Base-by-base conservation (phyloP, 2,113 vertebrate genomes). In the Arenaria interpres region DNA sequence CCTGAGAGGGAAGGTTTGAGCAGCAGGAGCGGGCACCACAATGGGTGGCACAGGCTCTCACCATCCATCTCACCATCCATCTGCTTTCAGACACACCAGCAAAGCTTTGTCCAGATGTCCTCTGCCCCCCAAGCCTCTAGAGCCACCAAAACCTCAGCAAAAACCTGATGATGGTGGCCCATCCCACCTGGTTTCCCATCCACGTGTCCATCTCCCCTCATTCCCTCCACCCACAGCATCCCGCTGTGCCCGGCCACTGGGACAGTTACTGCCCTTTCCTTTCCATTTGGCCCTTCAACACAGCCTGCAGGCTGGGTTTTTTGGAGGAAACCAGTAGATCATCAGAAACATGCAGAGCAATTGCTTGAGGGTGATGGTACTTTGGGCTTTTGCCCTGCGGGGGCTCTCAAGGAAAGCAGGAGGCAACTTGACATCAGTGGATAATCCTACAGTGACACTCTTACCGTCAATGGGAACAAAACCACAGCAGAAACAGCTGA, bases 301-400 rank as follows among this genome's bases (percentile, higher is more conserved):
- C 20, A 37, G 45, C 33, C 28, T 1, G 0, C 32, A 45, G 28
- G 22, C 12, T 24, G 46, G 0, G 17, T 53, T 59, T 4, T 4
- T 23, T 4, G 39, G 17, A 45, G 22, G 48, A 68, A 82, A 62
- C 14, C 13, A 14, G 41, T 3, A 80, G 50, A 12, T 41, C 50
- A 50, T 32, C 30, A 60, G 30, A 37, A 90, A 33, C 3, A 23
- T 1, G 6, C 0, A 28, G 6, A 60, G 27, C 20, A 54, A 14
- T 7, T 57, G 28, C 79, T 33, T 28, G 25, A 43, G 43, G 18
- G 21, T 28, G 57, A 50, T 15, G 35, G 27, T 56, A 32, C 57
- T 66, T 69, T 25, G 39, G 17, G 25, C 14, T 85, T 76, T 59
- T 10, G 27, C 28, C 54, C 9, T 4, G 8, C 23, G 25, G 33